Conservation (phyloP, 2,797 vertebrate species). For the Tragopan temminckii region DNA sequence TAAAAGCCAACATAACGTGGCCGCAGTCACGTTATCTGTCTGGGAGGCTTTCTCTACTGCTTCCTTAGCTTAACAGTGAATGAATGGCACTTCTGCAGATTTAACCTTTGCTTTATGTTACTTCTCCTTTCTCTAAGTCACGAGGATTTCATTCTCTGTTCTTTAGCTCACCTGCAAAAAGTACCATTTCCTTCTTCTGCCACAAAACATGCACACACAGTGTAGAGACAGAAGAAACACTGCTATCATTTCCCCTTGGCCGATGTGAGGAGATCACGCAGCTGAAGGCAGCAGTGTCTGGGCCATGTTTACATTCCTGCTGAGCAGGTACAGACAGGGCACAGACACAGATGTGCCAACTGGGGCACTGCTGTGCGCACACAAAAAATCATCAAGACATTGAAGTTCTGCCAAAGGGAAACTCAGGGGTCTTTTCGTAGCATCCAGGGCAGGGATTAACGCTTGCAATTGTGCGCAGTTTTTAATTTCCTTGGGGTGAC, state of each 20-base stretch:
- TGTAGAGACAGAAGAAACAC: neutral
- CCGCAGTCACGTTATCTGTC: neutral
- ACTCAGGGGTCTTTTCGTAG: constrained; percentile 10
- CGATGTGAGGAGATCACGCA: neutral
- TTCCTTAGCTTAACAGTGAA: neutral
- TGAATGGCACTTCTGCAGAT: constrained; percentile 23
- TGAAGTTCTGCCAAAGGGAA: constrained; percentile 19
- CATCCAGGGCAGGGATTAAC: neutral
- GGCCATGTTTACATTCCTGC: constrained; percentile 48
- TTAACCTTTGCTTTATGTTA: constrained; percentile 43
- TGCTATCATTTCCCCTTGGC: neutral
- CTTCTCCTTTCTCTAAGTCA: constrained; percentile 40
- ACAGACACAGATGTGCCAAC: neutral
- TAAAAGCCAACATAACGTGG: neutral
- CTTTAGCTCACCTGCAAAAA: neutral
- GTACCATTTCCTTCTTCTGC: neutral
- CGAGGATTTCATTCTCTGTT: neutral
- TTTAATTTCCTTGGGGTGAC: constrained; percentile 32
- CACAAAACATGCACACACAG: neutral
- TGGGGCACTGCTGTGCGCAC: neutral
- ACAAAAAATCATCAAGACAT: neutral
- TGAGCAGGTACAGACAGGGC: constrained; percentile 37
- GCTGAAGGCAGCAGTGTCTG: neutral
- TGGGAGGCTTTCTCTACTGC: neutral
- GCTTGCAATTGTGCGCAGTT: neutral